Conservation (phyloP, 2,113 vertebrate genomes). For the Prionailurus bengalensis region DNA sequence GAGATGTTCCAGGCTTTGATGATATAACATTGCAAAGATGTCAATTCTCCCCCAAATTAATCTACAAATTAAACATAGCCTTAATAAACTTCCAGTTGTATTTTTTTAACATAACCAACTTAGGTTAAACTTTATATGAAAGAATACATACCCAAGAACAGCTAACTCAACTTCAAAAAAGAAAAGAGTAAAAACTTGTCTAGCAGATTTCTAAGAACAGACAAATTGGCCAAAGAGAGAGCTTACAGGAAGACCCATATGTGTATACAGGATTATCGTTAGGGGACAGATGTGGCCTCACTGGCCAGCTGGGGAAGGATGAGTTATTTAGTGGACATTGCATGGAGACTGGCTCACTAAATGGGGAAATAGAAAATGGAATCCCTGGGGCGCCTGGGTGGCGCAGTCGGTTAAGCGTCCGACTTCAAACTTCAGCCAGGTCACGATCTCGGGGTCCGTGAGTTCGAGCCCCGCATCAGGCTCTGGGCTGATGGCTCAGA, state of each 20-base stretch:
- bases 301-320: too few species aligned
- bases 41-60: not conserved
- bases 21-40: not conserved
- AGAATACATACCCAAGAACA: not conserved
- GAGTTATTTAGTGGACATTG: not conserved
- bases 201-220: not conserved
- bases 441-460: too few species aligned
- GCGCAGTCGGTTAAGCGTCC: too few species aligned
- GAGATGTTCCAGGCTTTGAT: not conserved
- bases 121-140: not conserved
- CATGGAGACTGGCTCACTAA: not conserved
- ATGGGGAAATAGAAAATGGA: not conserved
- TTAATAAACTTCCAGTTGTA: not conserved
- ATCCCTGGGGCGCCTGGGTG: not conserved
- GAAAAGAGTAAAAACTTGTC: not conserved
- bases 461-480: too few species aligned
- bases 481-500: too few species aligned
- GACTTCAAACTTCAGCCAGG: too few species aligned
- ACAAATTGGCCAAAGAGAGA: not conserved
- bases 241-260: not conserved
- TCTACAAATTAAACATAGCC: not conserved
- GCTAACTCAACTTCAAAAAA: not conserved
- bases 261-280: rapidly evolving
- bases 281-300: not conserved
- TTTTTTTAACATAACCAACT: not conserved